Base-by-base conservation (phyloP, 1,140 invertebrate genomes). In the Homalodisca vitripennis region DNA sequence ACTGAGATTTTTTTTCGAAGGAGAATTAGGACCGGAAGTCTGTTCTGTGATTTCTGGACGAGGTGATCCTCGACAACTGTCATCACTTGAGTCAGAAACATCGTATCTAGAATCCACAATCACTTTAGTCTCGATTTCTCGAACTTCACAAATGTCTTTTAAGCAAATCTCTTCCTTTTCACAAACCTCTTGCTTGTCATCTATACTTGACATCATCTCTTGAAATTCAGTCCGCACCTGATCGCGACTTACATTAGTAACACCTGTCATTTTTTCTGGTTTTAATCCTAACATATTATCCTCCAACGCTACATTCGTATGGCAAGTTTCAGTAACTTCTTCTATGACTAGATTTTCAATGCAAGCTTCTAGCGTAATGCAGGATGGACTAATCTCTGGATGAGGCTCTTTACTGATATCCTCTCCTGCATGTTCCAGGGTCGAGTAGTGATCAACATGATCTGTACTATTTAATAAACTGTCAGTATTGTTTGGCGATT, bases 1-100 rank as follows among this genome's bases (percentile, higher is more conserved):
- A 30, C 55, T 60, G 14, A 13, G 14, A n/a, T 69, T 69, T 27
- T 69, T 69, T 10, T 51, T 64, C n/a, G 51, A 32, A 24, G 69
- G 67, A 17, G 34, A 51, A 14, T 27, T 69, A 24, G 29, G 57
- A 3, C 34, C 60, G 47, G 41, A 73, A 71, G 67, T 73, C 55
- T 74, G 78, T 65, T 74, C 70, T 1, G 83, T 83, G 29, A 88
- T 75, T 78, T 89, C 87, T 24, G 87, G 87, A 86, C 88, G 85
- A 14, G 86, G 88, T n/a, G 84, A 83, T 17, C 84, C 83, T 69
- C 84, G 84, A 24, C 70, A 72, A 32, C 72, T 67, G 6, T 67
- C 64, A 22, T 65, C 76, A 67, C 73, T 69, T 67, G 76, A 77
- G 29, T 60, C 55, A 10, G 14, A 27, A 27, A 2, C 22, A n/a